A percentile compares a stretch with the other conserved stretches of the same genome.
Evolutionary conservation across 35 echinoderm and acorn worm species (phyloP).

Genomic region (Nesometra sesokonis): DNA sequence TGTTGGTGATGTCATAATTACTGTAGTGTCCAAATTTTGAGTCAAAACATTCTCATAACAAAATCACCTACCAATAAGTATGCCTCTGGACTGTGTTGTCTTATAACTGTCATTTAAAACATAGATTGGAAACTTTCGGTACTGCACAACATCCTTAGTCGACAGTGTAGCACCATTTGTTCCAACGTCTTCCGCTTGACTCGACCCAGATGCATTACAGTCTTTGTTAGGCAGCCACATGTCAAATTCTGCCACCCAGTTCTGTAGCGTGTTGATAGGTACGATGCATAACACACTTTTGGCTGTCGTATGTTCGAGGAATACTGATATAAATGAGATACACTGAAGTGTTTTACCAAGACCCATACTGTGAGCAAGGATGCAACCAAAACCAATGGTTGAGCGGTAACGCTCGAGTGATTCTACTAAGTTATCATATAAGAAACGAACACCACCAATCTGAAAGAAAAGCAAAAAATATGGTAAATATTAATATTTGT

Average conservation of each 20-base stretch:
- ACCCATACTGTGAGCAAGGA: conserved; percentile 95
- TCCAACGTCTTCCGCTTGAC: neutral
- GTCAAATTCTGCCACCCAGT: conserved; percentile 96
- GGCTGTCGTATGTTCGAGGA: conserved; percentile 51
- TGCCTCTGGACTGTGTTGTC: conserved; percentile 61
- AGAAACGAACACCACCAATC: conserved; percentile 90
- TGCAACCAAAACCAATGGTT: conserved; percentile 82
- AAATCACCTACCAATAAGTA: conserved; percentile 51
- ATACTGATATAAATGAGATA: conserved; percentile 67
- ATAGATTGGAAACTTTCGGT: conserved; percentile 41
- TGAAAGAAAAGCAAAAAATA: conserved; percentile 17
- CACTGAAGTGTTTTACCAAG: conserved; percentile 86
- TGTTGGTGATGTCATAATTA: no score
- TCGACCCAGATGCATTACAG: neutral
- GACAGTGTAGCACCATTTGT: neutral
- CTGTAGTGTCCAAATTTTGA: no score
- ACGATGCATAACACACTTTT: conserved; percentile 70
- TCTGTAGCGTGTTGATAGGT: conserved; percentile 98
- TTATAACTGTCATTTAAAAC: conserved; percentile 78
- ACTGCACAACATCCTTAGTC: neutral
- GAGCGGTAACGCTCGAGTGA: conserved; percentile 24
- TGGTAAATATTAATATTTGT: no score
- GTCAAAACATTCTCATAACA: no score
- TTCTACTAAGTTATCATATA: conserved; percentile 95
- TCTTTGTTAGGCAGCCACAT: conserved; percentile 69